These are phyloP conservation scores for Porites cylindrica DNA, from an alignment of 92 coral and sea anemone genomes.

Conservation along the genomic window DNA sequence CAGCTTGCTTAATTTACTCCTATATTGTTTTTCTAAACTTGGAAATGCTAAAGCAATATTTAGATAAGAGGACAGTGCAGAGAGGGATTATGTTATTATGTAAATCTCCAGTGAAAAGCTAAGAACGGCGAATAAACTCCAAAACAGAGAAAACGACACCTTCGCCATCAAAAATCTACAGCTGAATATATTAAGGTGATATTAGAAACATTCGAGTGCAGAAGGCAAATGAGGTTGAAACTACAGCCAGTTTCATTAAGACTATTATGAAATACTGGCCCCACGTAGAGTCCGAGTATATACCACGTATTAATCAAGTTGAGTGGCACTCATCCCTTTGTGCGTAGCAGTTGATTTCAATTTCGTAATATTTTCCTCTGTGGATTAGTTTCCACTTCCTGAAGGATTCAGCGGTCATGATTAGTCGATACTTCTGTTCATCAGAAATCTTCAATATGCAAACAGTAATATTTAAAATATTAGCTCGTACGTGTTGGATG, in stretches of 20 bases:
- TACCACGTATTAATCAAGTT: neutral
- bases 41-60: slow-evolving; percentile 65
- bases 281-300: neutral
- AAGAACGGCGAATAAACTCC: slow-evolving; percentile 29
- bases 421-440: neutral
- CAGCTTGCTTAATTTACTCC: slow-evolving; percentile 36
- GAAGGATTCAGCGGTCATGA: neutral
- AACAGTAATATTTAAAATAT: neutral
- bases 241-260: slow-evolving; percentile 7
- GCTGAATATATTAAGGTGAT: slow-evolving; percentile 16
- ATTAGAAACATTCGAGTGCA: slow-evolving; percentile 1
- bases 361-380: neutral
- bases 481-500: neutral
- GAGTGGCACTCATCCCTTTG: neutral
- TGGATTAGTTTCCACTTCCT: too few species aligned
- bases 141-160: slow-evolving; percentile 60
- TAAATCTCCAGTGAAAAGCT: slow-evolving; percentile 65
- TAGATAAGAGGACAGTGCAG: slow-evolving; percentile 48
- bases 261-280: neutral
- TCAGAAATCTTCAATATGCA: neutral
- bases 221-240: slow-evolving; percentile 14
- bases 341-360: neutral
- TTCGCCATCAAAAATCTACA: slow-evolving; percentile 54
- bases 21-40: slow-evolving; percentile 68
- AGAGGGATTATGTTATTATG: slow-evolving; percentile 63